phyloP scores from a whole-genome alignment of 2,888 invertebrate genomes.

The Thumatha senex region DNA sequence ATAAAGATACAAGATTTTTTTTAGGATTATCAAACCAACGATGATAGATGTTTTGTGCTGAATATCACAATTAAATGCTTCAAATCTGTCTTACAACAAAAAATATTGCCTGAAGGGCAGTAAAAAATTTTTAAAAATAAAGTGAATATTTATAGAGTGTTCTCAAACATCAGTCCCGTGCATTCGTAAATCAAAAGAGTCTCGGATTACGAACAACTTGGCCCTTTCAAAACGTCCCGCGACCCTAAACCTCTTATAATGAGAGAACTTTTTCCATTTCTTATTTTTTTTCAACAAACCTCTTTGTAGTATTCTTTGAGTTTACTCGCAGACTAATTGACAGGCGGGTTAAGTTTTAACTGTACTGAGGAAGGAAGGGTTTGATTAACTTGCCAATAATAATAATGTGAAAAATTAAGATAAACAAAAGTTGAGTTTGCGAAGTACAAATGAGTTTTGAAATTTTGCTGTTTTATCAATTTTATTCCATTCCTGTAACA shows the following conservation, averaged over 20 bases:
- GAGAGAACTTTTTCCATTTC: conserved; percentile 74
- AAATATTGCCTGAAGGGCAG: not conserved
- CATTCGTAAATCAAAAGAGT: conserved; percentile 34
- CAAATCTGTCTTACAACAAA: not conserved
- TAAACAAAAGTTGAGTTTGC: not conserved
- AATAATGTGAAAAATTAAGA: too few relatives aligned
- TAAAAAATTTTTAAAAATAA: not conserved
- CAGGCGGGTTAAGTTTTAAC: conserved; percentile 33
- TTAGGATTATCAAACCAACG: too few relatives aligned
- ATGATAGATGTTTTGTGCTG: too few relatives aligned
- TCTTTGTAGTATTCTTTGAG: conserved; percentile 52
- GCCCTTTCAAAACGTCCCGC: conserved; percentile 38
- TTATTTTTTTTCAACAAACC: conserved; percentile 47
- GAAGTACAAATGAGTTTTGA: not conserved
- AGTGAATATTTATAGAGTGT: conserved; percentile 29
- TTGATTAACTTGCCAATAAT: conserved; percentile 6
- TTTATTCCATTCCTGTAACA: too few relatives aligned
- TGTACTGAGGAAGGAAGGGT: conserved; percentile 10
- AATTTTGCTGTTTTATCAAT: too few relatives aligned
- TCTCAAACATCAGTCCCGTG: conserved; percentile 33
- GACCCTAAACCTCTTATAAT: conserved; percentile 72
- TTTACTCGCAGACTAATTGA: conserved; percentile 53
- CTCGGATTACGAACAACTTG: conserved; percentile 28
- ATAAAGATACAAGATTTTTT: too few relatives aligned
- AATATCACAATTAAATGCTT: conserved; percentile 2